Base-by-base conservation (phyloP, 1,140 invertebrate genomes). In the Parasteatoda tepidariorum region DNA sequence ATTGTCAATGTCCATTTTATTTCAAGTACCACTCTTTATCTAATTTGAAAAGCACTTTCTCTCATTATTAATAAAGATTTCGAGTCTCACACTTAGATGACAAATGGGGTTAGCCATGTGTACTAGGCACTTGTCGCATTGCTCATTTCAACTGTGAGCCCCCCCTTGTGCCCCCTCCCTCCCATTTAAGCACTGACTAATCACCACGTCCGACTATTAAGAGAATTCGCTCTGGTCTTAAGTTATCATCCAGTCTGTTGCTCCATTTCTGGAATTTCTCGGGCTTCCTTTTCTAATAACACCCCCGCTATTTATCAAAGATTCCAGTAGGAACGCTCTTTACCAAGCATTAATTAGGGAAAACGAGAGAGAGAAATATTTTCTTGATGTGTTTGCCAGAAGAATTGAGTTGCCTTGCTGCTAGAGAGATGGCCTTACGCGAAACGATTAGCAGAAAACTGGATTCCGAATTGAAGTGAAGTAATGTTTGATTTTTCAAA, bases 31-130 rank as follows among this genome's bases (percentile, higher is more conserved):
- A 48, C 9, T 48, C 38, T 48, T n/a, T 22, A 9, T 13, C 18
- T 59, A 15, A n/a, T 59, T 22, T n/a, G 24, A 59, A n/a, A n/a
- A n/a, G 9, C n/a, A 7, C 57, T 26, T 22, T 26, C 57, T n/a
- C 18, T 26, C 34, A 67, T 68, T 79, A 79, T 79, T 79, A 79
- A 79, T 79, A 79, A 79, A 79, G 76, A 79, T 79, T 79, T 79
- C 64, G 31, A 55, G 31, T 41, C 18, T 15, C 30, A 18, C 24
- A 24, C 5, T 71, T 26, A n/a, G n/a, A 22, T 76, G 57, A 79
- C 64, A 68, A 79, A 79, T 79, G 34, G 48, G 76, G 13, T 68
- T n/a, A 68, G 76, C 66, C 76, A 79, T 64, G 48, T 79, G 76
- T 61, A 26, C 18, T 24, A 48, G 64, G 41, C 76, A 79, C 76